Evolutionary conservation across 1,140 invertebrate species (phyloP), one percentile per base, ranked within the genome.

Genomic region (Drosophila prosaltans): DNA sequence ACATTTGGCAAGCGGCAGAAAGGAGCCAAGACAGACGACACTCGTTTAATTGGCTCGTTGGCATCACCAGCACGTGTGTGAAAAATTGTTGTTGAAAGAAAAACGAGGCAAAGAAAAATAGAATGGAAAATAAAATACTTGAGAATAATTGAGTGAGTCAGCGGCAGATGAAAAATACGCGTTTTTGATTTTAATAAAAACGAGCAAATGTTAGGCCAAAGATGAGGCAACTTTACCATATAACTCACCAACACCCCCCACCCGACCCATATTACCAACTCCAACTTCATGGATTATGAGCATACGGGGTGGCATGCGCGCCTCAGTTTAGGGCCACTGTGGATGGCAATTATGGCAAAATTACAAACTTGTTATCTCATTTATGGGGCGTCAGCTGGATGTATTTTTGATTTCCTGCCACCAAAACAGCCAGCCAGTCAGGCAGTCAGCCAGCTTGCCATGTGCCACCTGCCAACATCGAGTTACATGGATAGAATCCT

Each of bases 321-420:
- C 5, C 7, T 24, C 1, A 6, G 45, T 9, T 21, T 48, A 21
- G 10, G 32, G 55, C n/a, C 16, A 32, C 21, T 11, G 43, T 65
- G 40, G 10, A 51, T 65, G 69, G 68, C 81, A 86, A 86, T 86
- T 81, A 86, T 82, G 82, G 68, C 69, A 26, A 86, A 86, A 86
- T 86, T 86, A 86, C 82, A 86, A 86, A 86, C 82, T 86, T 86
- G 82, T 86, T 86, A 86, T 86, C 82, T 86, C 82, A 81, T 86
- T 86, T 86, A 82, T 81, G 82, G 45, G 21, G 82, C 75, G 82
- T 43, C 82, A 86, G 82, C 82, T 86, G 82, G 71, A 48, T 57
- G 62, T 81, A 81, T 86, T 81, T 86, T 86, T 86, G 82, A 86
- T 86, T 86, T 86, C 82, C 82, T 76, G 82, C 57, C 54, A 51